Percentiles rank a stretch among this genome's conserved stretches.
Evolutionary conservation across 2,888 invertebrate species (phyloP).

Genomic region (Heliconius aoede): DNA sequence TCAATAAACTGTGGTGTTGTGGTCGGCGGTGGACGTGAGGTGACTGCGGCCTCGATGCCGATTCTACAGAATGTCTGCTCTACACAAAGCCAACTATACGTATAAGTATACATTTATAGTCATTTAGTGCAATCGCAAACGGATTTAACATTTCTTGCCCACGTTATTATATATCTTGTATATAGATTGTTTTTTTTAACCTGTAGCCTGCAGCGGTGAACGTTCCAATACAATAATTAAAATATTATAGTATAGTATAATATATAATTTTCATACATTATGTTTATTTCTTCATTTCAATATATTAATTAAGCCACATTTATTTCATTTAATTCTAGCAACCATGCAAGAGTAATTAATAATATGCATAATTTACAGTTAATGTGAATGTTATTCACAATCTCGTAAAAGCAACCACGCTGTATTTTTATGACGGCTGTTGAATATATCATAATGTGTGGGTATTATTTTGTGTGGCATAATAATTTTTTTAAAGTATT

Average conservation of each 20-base stretch:
- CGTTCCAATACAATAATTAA: not conserved
- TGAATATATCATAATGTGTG: not conserved
- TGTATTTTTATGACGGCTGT: not conserved
- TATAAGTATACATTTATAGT: too few relatives aligned
- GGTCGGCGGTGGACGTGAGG: slow-evolving; percentile 44
- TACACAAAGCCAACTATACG: slow-evolving; percentile 39
- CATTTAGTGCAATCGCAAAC: slow-evolving; percentile 31
- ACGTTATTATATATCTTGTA: too few relatives aligned
- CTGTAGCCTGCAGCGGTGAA: not conserved
- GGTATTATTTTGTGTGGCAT: not conserved
- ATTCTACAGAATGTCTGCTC: slow-evolving; percentile 38
- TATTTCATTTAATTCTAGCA: slow-evolving; percentile 30
- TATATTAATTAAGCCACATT: slow-evolving; percentile 32
- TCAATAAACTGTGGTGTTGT: slow-evolving; percentile 46
- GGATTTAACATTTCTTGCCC: not conserved
- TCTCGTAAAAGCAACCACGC: slow-evolving; percentile 6
- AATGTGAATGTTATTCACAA: slow-evolving; percentile 23
- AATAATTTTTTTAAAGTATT: not conserved
- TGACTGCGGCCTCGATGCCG: slow-evolving; percentile 40
- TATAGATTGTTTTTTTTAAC: slow-evolving; percentile 3
- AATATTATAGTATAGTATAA: not conserved
- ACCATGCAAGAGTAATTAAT: slow-evolving; percentile 28
- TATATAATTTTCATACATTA: slow-evolving; percentile 25
- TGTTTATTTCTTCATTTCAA: slow-evolving; percentile 17
- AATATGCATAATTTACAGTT: slow-evolving; percentile 22